These are phyloP conservation scores for Rhizomys pruinosus DNA, from an alignment of 2,113 vertebrate species.

Conservation along the genomic window DNA sequence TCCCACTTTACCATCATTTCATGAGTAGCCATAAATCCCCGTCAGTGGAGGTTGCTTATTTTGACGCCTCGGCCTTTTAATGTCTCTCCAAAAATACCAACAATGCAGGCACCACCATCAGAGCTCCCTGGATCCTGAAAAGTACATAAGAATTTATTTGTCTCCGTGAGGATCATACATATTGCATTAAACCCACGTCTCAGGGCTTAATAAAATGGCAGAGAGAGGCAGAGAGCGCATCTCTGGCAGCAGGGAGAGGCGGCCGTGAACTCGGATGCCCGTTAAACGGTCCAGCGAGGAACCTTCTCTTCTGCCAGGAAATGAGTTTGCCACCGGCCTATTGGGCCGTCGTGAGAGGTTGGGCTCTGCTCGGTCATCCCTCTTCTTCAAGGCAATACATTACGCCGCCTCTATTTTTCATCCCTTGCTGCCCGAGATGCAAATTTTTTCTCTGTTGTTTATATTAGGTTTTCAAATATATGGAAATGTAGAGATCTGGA, in stretches of 20 bases:
- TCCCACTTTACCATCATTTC: background rate
- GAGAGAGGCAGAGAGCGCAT: slow-evolving; percentile 80
- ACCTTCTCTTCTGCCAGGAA: slow-evolving; percentile 90
- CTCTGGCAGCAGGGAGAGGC: slow-evolving; percentile 79
- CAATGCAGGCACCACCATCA: slow-evolving; percentile 85
- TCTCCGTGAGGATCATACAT: slow-evolving; percentile 85
- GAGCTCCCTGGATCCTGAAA: slow-evolving; percentile 83
- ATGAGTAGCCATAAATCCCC: slow-evolving; percentile 66
- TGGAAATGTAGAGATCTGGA: slow-evolving; percentile 90
- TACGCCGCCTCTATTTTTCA: slow-evolving; percentile 89
- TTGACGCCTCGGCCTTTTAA: slow-evolving; percentile 77
- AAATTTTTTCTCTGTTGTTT: slow-evolving; percentile 91
- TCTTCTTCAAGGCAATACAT: slow-evolving; percentile 89
- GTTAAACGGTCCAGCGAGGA: slow-evolving; percentile 90
- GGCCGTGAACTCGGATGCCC: slow-evolving; percentile 88
- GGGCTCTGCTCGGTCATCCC: slow-evolving; percentile 86
- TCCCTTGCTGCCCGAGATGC: slow-evolving; percentile 90
- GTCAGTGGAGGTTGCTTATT: slow-evolving; percentile 68
- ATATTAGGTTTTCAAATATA: slow-evolving; percentile 94
- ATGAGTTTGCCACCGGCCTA: slow-evolving; percentile 89
- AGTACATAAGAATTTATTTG: slow-evolving; percentile 86
- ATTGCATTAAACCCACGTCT: slow-evolving; percentile 89
- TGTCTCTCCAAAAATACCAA: slow-evolving; percentile 85
- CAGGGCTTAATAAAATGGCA: slow-evolving; percentile 88
- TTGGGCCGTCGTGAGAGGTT: slow-evolving; percentile 85